These are phyloP conservation scores for Netelia melanura DNA, from an alignment of 2,888 invertebrate species.

Conservation along the genomic window DNA sequence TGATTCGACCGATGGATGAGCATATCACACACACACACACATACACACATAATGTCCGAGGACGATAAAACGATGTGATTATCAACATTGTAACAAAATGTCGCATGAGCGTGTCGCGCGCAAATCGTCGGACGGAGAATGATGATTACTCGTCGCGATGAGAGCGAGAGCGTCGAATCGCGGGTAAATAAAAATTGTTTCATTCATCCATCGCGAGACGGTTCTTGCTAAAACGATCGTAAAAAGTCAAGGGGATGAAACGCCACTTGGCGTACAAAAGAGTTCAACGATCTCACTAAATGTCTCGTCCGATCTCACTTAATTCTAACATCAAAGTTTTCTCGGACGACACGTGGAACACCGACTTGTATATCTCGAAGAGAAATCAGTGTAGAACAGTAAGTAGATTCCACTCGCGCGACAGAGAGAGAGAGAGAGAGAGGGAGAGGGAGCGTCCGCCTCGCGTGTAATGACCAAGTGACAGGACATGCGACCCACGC, in stretches of 20 bases:
- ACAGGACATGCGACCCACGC: neutral
- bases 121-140: neutral
- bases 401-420: neutral
- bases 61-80: slow-evolving; percentile 29
- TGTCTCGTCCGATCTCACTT: slow-evolving; percentile 30
- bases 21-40: slow-evolving; percentile 31
- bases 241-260: slow-evolving; percentile 26
- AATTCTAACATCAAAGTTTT: neutral
- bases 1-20: slow-evolving; percentile 41
- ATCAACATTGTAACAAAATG: slow-evolving; percentile 45
- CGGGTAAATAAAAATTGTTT: slow-evolving; percentile 36
- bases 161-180: slow-evolving; percentile 4
- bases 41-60: slow-evolving; percentile 18
- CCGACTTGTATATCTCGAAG: neutral
- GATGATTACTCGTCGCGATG: slow-evolving; percentile 19
- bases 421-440: neutral
- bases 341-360: neutral
- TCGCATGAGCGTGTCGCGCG: neutral
- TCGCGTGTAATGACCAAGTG: neutral
- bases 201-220: slow-evolving; percentile 42
- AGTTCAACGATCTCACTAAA: slow-evolving; percentile 53
- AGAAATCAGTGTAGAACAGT: slow-evolving; percentile 16
- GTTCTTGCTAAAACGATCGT: slow-evolving; percentile 38
- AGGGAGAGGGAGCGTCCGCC: neutral
- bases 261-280: slow-evolving; percentile 46